Base-by-base conservation (phyloP, 2,888 invertebrate species). In the Acanthosoma haemorrhoidale region DNA sequence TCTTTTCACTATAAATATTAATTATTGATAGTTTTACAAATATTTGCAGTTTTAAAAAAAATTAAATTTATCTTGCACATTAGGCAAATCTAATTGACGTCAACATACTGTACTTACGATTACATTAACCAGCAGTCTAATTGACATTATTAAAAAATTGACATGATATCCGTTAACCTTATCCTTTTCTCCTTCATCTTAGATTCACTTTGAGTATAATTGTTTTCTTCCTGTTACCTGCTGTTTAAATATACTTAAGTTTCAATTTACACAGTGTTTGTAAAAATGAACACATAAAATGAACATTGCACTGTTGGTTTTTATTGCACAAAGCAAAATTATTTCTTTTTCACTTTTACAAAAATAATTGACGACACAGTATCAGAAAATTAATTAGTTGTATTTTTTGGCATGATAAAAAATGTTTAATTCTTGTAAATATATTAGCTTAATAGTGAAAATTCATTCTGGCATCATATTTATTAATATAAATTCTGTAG, bases 281-380 rank as follows among this genome's bases (percentile, higher is more conserved):
- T n/a, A 29, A 51, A 43, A 51, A 25, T 51, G n/a, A 51, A 25
- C 51, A 51, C 51, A 51, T 25, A n/a, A 51, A 51, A 25, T 51
- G 25, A 64, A 64, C 21, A 38, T 36, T 64, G 64, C 64, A 64
- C 64, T 64, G 64, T 64, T 64, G 64, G 64, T 64, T 64, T 57
- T 39, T 38, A 32, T 59, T 11, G 64, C 64, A 64, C 64, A 39
- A 38, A 64, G 64, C 64, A 34, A 64, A 41, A 41, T 64, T 64
- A 21, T 64, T 36, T 36, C 61, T 61, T 18, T 36, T 11, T 16
- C 61, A 38, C 38, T 61, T n/a, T 61, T 61, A 21, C 5, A 25
- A 36, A 38, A 9, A n/a, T n/a, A 29, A 61, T 21, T 36, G 18
- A 15, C 2, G 21, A 61, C 25, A 36, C 18, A 15, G 16, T 4